A percentile compares a stretch with the other conserved stretches of the same genome.
Evolutionary conservation across 1,140 invertebrate species (phyloP).

Genomic region (Anastatus disparis): DNA sequence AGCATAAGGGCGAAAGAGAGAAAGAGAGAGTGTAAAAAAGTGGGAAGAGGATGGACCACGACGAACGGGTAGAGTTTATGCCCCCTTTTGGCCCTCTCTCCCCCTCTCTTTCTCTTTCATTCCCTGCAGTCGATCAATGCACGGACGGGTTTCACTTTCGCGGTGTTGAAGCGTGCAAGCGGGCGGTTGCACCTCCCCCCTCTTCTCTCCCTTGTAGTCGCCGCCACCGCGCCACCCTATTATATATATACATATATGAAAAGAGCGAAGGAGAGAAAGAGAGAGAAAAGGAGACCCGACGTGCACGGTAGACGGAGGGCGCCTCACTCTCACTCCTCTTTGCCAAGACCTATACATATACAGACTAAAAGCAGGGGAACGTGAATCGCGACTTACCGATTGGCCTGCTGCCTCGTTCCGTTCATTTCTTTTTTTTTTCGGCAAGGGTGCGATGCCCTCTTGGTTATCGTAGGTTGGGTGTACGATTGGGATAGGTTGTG

Average conservation of each 20-base stretch:
- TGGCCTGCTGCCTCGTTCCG: background rate
- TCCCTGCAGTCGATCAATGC: slow-evolving; percentile 67
- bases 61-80: slow-evolving; percentile 52
- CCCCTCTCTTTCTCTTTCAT: slow-evolving; percentile 46
- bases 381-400: background rate
- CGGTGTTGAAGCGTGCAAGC: slow-evolving; percentile 8
- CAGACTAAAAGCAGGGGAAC: too few species aligned
- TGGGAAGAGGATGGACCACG: slow-evolving; percentile 49
- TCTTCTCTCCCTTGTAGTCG: slow-evolving; percentile 2
- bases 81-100: slow-evolving; percentile 44
- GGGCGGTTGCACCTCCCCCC: slow-evolving; percentile 9
- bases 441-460: too few species aligned
- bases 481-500: too few species aligned
- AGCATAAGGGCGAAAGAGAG: background rate
- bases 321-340: background rate
- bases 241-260: too few species aligned
- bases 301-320: background rate
- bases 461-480: too few species aligned
- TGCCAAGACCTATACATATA: too few species aligned
- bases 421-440: background rate
- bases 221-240: background rate
- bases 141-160: slow-evolving; percentile 68
- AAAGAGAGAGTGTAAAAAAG: background rate
- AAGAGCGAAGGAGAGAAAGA: too few species aligned
- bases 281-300: too few species aligned